A percentile compares a stretch with the other conserved stretches of the same genome.
Evolutionary conservation across 2,797 vertebrate species (phyloP).

Genomic region (Enteromius viviparus): DNA sequence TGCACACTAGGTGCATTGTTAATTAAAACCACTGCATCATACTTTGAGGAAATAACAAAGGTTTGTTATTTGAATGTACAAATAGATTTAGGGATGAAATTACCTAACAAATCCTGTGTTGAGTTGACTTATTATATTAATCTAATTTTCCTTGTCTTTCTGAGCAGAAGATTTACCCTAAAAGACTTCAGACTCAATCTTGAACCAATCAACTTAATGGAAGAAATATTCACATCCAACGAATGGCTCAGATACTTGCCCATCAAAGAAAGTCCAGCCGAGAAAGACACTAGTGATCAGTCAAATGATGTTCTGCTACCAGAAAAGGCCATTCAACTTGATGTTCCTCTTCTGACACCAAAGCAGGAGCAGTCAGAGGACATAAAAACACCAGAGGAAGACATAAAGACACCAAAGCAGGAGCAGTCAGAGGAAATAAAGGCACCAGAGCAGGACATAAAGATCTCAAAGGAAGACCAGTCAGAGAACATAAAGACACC

Average conservation of each 20-base stretch:
- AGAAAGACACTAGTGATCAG: background rate
- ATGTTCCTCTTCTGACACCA: background rate
- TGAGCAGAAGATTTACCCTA: constrained; percentile 55
- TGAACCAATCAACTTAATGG: constrained; percentile 56
- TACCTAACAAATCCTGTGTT: background rate
- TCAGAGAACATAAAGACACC: constrained; percentile 21
- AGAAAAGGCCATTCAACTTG: background rate
- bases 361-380: constrained; percentile 10
- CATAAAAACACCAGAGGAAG: constrained; percentile 3
- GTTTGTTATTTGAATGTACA: background rate
- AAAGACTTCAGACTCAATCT: constrained; percentile 51
- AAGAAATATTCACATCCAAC: constrained; percentile 58
- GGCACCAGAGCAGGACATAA: too few relatives aligned
- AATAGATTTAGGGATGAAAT: background rate
- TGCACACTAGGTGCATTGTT: background rate
- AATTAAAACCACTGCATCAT: background rate
- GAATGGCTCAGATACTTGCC: constrained; percentile 58
- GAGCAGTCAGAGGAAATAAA: too few relatives aligned
- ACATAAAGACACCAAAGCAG: constrained; percentile 10
- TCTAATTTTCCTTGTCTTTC: constrained; percentile 20
- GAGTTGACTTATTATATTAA: background rate
- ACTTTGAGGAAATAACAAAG: background rate
- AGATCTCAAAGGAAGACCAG: background rate
- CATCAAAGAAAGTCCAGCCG: constrained; percentile 3
- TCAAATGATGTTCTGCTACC: background rate